Conservation (phyloP, 2,888 invertebrate genomes). For the Ennomos erosarius region DNA sequence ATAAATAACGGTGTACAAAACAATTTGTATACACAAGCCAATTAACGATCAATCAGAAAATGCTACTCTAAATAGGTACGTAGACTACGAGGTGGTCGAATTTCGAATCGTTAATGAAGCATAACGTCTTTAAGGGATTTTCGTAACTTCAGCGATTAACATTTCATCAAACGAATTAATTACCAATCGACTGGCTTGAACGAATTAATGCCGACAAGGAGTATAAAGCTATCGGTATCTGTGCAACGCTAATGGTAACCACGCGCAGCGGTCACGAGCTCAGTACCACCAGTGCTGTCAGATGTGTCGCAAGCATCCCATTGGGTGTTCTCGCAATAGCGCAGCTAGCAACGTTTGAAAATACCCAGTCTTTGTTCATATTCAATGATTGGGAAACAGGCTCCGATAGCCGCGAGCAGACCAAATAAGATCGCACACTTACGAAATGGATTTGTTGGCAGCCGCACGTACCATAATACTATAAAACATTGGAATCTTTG, state of each 20-base stretch:
- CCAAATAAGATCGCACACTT: slow-evolving; percentile 31
- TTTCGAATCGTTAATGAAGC: slow-evolving; percentile 13
- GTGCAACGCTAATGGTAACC: slow-evolving; percentile 31
- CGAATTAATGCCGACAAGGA: slow-evolving; percentile 5
- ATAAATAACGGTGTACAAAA: no score
- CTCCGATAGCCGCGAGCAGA: slow-evolving; percentile 24
- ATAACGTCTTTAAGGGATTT: slow-evolving; percentile 1
- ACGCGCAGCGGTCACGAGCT: slow-evolving; percentile 57
- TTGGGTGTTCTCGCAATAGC: slow-evolving; percentile 46
- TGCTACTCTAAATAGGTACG: no score
- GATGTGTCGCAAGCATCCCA: slow-evolving; percentile 56
- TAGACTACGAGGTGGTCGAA: background rate
- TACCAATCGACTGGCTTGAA: slow-evolving; percentile 10
- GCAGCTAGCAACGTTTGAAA: slow-evolving; percentile 54
- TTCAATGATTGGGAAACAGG: slow-evolving; percentile 27
- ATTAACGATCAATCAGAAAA: no score
- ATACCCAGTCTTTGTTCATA: slow-evolving; percentile 58
- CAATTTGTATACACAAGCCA: no score
- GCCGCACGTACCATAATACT: slow-evolving; percentile 16
- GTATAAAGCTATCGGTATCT: slow-evolving; percentile 13
- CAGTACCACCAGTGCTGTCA: background rate
- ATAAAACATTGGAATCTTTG: slow-evolving; percentile 9
- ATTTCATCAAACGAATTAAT: slow-evolving; percentile 17
- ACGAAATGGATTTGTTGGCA: slow-evolving; percentile 31
- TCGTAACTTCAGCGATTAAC: slow-evolving; percentile 14